phyloP scores from a whole-genome alignment of 2,888 invertebrate species.

The Galerucella pusilla region DNA sequence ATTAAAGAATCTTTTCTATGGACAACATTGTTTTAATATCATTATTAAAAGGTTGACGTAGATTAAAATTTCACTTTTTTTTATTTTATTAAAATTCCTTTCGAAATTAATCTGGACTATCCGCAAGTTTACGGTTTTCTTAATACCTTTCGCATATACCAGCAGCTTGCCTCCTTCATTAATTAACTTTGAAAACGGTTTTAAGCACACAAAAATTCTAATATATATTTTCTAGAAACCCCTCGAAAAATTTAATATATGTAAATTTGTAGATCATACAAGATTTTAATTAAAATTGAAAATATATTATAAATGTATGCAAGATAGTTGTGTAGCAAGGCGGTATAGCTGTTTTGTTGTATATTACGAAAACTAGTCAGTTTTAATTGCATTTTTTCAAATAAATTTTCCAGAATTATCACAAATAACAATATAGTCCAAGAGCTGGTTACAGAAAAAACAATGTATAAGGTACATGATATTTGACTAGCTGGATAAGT shows the following conservation, averaged over 20 bases:
- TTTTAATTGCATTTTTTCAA: too few relatives aligned
- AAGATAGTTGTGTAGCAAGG: not conserved
- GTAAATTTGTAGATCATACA: slow-evolving; percentile 3
- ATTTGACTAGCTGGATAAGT: too few relatives aligned
- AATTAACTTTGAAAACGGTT: not conserved
- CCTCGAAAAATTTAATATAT: slow-evolving; percentile 18
- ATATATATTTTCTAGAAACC: slow-evolving; percentile 14
- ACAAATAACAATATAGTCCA: too few relatives aligned
- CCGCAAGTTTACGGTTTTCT: slow-evolving; percentile 13
- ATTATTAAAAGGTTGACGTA: slow-evolving; percentile 1
- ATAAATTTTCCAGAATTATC: too few relatives aligned
- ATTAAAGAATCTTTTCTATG: not conserved
- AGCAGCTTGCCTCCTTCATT: not conserved
- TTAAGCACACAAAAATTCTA: slow-evolving; percentile 8
- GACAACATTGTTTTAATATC: not conserved
- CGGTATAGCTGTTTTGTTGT: not conserved
- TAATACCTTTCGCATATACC: not conserved
- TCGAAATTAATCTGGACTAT: slow-evolving; percentile 1
- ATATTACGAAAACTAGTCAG: too few relatives aligned
- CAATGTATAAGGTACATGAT: too few relatives aligned
- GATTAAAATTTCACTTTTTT: not conserved
- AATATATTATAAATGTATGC: not conserved
- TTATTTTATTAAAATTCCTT: slow-evolving; percentile 4
- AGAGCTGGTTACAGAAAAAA: too few relatives aligned
- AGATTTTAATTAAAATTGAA: slow-evolving; percentile 10